Evolutionary conservation across 2,797 vertebrate species (phyloP).

Genomic region (Ataeniobius toweri): DNA sequence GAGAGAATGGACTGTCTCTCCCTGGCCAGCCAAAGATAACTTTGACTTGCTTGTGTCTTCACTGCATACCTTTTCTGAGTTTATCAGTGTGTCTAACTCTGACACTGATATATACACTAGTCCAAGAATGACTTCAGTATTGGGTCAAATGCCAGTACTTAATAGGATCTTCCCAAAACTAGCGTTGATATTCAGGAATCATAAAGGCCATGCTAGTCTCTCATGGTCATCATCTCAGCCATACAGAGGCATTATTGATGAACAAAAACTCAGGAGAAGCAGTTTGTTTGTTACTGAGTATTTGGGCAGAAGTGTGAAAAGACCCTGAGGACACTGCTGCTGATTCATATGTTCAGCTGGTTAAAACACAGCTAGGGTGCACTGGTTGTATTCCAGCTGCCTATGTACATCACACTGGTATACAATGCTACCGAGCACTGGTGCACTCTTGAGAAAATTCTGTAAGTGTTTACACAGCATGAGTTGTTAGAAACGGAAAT

Average conservation of each 20-base stretch:
- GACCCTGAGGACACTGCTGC: constrained; percentile 22
- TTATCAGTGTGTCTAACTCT: too few relatives aligned
- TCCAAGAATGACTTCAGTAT: not conserved
- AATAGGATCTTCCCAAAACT: not conserved
- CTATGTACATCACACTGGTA: not conserved
- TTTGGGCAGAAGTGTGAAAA: constrained; percentile 24
- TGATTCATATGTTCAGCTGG: constrained; percentile 26
- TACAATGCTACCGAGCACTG: constrained; percentile 6
- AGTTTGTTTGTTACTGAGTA: constrained; percentile 42
- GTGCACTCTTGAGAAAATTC: constrained; percentile 7
- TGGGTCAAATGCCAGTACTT: not conserved
- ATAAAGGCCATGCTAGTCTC: not conserved
- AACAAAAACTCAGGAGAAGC: constrained; percentile 36
- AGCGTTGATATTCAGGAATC: not conserved
- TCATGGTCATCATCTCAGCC: constrained; percentile 13
- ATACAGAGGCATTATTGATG: constrained; percentile 37
- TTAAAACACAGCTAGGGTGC: constrained; percentile 12
- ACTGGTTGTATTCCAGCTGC: not conserved
- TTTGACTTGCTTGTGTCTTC: too few relatives aligned
- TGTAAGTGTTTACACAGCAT: constrained; percentile 12
- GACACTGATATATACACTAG: not conserved
- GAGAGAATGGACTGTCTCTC: too few relatives aligned
- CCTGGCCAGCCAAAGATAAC: too few relatives aligned
- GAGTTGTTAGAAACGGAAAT: constrained; percentile 23
- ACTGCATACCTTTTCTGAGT: too few relatives aligned